Conservation (phyloP, 2,113 vertebrate genomes). For the Ptychochromis oligacanthus region DNA sequence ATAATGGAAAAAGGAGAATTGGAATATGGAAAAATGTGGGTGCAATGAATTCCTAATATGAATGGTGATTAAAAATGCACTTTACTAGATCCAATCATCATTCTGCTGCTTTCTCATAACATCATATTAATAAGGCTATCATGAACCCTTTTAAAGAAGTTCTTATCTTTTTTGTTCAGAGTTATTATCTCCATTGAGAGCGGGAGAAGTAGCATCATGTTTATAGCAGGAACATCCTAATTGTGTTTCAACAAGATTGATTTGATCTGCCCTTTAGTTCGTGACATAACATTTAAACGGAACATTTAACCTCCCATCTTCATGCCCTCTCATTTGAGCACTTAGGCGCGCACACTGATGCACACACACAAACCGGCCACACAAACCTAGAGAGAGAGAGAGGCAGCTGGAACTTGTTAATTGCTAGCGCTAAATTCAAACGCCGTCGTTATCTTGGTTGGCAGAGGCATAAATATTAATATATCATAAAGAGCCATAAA, state of each 20-base stretch:
- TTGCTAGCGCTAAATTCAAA: conserved; percentile 73
- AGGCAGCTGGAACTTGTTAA: conserved; percentile 70
- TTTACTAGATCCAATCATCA: conserved; percentile 17
- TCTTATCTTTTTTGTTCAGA: conserved; percentile 11
- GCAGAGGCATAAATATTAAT: conserved; percentile 75
- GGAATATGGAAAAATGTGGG: conserved; percentile 16
- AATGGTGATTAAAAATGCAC: conserved; percentile 44
- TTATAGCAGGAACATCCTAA: conserved; percentile 50
- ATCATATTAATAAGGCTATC: conserved; percentile 47
- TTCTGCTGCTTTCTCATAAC: conserved; percentile 38
- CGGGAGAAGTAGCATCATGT: conserved; percentile 38
- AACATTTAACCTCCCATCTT: conserved; percentile 49
- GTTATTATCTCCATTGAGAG: conserved; percentile 11
- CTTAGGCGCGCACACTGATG: background rate
- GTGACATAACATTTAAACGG: conserved; percentile 69
- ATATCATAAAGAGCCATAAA: conserved; percentile 70
- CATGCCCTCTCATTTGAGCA: conserved; percentile 24
- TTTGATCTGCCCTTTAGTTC: conserved; percentile 59
- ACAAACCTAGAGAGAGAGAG: conserved; percentile 9
- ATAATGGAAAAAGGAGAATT: conserved; percentile 4
- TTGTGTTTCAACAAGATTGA: conserved; percentile 67
- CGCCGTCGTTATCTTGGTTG: conserved; percentile 54
- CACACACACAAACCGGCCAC: background rate
- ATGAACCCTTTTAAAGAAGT: conserved; percentile 13
- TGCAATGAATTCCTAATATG: conserved; percentile 23